A percentile compares a stretch with the other conserved stretches of the same genome.
Conservation (phyloP, 2,888 invertebrate genomes). For the Heliconius hortense region DNA sequence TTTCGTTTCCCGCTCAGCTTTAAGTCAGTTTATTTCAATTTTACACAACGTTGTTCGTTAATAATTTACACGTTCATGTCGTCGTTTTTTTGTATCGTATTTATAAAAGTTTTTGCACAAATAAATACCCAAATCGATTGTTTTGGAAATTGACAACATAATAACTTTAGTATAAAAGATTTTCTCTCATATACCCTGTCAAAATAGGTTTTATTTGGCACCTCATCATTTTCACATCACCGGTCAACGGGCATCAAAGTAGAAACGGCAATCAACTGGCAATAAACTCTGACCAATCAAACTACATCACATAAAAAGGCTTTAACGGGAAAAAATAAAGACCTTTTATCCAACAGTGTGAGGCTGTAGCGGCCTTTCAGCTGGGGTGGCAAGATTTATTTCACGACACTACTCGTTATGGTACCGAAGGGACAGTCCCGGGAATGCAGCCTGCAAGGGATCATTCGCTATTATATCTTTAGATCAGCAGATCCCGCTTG, state of each 20-base stretch:
- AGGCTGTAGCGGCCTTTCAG: slow-evolving; percentile 63
- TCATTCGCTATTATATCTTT: slow-evolving; percentile 62
- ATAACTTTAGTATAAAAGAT: slow-evolving; percentile 1
- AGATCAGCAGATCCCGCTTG: slow-evolving; percentile 65
- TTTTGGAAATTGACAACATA: neutral
- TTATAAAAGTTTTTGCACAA: neutral
- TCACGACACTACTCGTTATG: slow-evolving; percentile 76
- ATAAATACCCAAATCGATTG: neutral
- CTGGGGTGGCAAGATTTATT: slow-evolving; percentile 78
- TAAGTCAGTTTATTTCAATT: slow-evolving; percentile 37
- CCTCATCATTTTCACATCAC: slow-evolving; percentile 23
- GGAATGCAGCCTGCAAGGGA: slow-evolving; percentile 70
- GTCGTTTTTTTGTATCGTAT: slow-evolving; percentile 15
- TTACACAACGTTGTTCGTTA: slow-evolving; percentile 28
- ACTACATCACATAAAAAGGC: slow-evolving; percentile 65
- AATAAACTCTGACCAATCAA: slow-evolving; percentile 70
- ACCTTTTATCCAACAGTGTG: slow-evolving; percentile 62
- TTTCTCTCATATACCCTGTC: neutral
- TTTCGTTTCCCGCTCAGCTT: slow-evolving; percentile 38
- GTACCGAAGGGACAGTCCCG: slow-evolving; percentile 70
- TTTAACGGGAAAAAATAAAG: slow-evolving; percentile 75
- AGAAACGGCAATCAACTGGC: slow-evolving; percentile 41
- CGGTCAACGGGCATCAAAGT: slow-evolving; percentile 26
- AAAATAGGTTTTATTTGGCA: slow-evolving; percentile 9
- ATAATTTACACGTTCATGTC: slow-evolving; percentile 28